Evolutionary conservation across 37 sponge, comb jelly and placozoan species (phyloP), one percentile per base, ranked within the genome.

Genomic region (Corticium candelabrum): DNA sequence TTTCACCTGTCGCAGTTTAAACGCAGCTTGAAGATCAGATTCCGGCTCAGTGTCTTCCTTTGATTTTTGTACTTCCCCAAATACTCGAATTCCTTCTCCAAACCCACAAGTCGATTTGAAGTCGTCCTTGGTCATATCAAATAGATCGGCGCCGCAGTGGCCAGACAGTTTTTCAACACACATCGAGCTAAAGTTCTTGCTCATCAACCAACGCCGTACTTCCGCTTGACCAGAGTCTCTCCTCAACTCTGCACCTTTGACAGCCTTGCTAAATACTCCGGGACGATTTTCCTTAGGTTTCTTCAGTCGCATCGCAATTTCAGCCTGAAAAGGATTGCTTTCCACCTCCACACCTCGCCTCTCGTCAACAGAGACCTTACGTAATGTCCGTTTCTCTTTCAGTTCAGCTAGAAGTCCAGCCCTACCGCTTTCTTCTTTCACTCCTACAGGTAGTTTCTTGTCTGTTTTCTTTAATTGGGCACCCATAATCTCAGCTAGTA

Each of bases 11-110:
- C 15, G 62, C 62, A 21, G 62, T 21, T 11, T 11, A 11, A 21
- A 21, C 62, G 62, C 15, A 11, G 62, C 62, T 21, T 11, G 21
- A 50, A 50, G 15, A 11, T 11, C 62, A 11, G 62, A 11, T 50
- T 50, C 21, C 62, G 62, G 62, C 1, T 37, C 62, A 31, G 83
- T 84, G 76, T 83, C 74, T 2, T 79, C 37, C 76, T 77, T 85
- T 74, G 87, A 88, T 34, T 74, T 82, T 78, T 91, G 88, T 11
- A 91, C 78, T 50, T 87, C 87, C 39, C 85, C 84, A 80, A 68
- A 91, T 37, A 91, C 80, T 32, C 91, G 85, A 37, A 79, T 74
- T 35, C 88, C 85, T 56, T 81, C 82, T 34, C 81, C 74, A 37
- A 69, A n/a, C 1, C 91, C 91, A 72, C 78, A 74, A 69, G 87